Evolutionary conservation across 2,113 vertebrate genomes (phyloP).

Genomic region (Butorides virescens): DNA sequence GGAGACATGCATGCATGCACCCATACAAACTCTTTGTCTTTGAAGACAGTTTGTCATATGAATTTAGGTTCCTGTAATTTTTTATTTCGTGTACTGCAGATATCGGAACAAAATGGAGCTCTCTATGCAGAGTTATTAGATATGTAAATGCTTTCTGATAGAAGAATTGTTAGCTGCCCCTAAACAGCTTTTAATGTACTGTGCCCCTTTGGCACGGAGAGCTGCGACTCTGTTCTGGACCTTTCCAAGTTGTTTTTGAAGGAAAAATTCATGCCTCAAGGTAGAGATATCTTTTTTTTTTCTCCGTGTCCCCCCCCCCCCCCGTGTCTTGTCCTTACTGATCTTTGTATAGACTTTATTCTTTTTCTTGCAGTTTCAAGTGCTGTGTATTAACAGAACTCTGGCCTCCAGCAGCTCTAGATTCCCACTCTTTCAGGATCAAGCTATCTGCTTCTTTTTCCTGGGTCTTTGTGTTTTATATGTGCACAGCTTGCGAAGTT

Average conservation of each 20-base stretch:
- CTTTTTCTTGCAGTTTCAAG: not conserved
- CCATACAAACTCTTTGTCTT: not conserved
- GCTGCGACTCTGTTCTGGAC: not conserved
- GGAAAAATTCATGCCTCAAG: not conserved
- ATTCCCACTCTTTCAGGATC: not conserved
- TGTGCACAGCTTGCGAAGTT: not conserved
- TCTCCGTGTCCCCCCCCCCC: too few species aligned
- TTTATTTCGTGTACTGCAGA: not conserved
- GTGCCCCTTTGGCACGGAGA: not conserved
- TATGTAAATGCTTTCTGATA: not conserved
- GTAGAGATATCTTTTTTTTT: not conserved
- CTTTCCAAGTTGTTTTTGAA: not conserved
- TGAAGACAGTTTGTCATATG: not conserved
- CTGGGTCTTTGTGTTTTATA: not conserved
- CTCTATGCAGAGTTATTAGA: not conserved
- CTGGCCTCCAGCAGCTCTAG: not conserved
- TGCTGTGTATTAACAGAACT: not conserved
- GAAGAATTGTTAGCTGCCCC: not conserved
- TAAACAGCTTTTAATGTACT: not conserved
- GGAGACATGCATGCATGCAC: fast-evolving
- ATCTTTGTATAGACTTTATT: not conserved
- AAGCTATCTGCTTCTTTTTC: not conserved
- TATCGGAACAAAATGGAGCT: not conserved
- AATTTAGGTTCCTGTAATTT: not conserved
- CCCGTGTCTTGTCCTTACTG: not conserved